Evolutionary conservation across 2,888 invertebrate species (phyloP), one percentile per base, ranked within the genome.

Genomic region (Punctoribates punctum): DNA sequence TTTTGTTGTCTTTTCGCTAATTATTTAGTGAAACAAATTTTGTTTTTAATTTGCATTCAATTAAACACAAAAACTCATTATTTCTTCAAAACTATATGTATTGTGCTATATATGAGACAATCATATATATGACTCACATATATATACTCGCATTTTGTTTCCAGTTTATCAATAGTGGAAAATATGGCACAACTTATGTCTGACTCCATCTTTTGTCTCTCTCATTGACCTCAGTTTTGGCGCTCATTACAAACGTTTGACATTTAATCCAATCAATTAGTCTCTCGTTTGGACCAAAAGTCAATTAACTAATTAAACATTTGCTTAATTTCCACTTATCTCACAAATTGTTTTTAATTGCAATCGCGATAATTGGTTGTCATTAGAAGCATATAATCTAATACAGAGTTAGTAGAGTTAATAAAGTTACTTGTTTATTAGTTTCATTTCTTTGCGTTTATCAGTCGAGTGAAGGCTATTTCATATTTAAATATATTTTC

Each of bases 161-260:
- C 4, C 23, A 23, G 20, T 27, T 60, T 60, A 60, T 60, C 17
- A 27, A 34, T 34, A 65, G 34, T 20, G 27, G 34, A 34, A 65
- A 65, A 65, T 65, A 65, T 65, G 65, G 27, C 65, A 65, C 65
- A 65, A 65, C 8, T 65, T 20, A 57, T 23, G n/a, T 27, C 51
- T 25, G 1, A 57, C 23, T 1, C 6, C 23, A 57, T 25, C n/a
- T 51, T 1, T 20, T 20, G 2, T n/a, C 51, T 51, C 20, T 2
- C n/a, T n/a, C 51, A 17, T 20, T 34, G 34, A 11, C 20, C 9
- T n/a, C 4, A 20, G 1, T n/a, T 20, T n/a, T n/a, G n/a, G 51
- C 51, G 20, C 20, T 17, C 4, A 20, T 51, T 51, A n/a, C 20
- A 20, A 51, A 51, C 48, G 2, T 13, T 34, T 34, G 34, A 9